These are phyloP conservation scores for Microdon myrmicae DNA, from an alignment of 2,888 invertebrate genomes.

Conservation along the genomic window DNA sequence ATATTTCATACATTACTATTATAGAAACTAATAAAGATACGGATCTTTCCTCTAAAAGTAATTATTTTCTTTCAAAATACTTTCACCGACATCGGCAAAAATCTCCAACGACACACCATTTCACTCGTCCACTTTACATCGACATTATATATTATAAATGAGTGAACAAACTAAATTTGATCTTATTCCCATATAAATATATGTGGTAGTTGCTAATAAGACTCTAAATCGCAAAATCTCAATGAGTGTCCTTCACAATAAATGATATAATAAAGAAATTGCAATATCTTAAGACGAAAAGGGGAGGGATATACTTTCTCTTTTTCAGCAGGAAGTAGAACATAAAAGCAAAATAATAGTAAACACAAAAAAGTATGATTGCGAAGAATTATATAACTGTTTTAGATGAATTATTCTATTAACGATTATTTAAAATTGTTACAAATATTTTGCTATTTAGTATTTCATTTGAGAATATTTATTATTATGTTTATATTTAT, in stretches of 20 bases:
- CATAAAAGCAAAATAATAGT: constrained; percentile 9
- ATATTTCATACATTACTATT: constrained; percentile 43
- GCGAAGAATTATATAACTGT: constrained; percentile 5
- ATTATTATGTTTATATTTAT: constrained; percentile 23
- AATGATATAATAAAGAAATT: too few relatives aligned
- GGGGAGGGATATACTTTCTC: background rate
- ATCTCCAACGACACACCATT: constrained; percentile 21
- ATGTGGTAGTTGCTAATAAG: too few relatives aligned
- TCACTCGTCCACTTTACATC: constrained; percentile 10
- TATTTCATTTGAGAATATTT: constrained; percentile 17
- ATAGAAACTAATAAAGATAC: constrained; percentile 49
- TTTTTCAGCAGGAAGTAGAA: background rate
- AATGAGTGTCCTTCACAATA: too few relatives aligned
- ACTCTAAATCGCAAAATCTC: too few relatives aligned
- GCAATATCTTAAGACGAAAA: too few relatives aligned
- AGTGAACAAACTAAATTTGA: constrained; percentile 2
- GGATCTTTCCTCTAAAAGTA: constrained; percentile 38
- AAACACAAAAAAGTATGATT: constrained; percentile 3
- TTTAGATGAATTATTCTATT: constrained; percentile 24
- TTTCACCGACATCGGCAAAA: constrained; percentile 28
- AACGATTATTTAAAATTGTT: constrained; percentile 18
- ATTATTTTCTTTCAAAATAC: constrained; percentile 24
- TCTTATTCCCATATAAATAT: background rate
- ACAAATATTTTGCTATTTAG: constrained; percentile 20
- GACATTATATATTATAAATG: constrained; percentile 22